Base-by-base conservation (phyloP, 2,888 invertebrate genomes). In the Enchytraeus crypticus region DNA sequence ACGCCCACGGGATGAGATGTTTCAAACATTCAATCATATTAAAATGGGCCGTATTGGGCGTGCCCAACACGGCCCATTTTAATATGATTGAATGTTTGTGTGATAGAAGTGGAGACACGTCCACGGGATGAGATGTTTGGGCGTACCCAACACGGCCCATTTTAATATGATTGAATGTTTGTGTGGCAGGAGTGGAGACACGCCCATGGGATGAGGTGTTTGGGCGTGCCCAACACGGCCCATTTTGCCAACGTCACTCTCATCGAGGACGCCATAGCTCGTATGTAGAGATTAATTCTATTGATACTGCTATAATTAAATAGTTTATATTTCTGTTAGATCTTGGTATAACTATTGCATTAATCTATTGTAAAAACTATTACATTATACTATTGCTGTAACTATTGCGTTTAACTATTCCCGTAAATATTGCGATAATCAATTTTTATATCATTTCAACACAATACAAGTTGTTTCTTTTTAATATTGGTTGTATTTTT, bases 161-260 rank as follows among this genome's bases (percentile, higher is more conserved):
- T 99, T 99, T 82, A n/a, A n/a, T n/a, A n/a, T n/a, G n/a, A n/a
- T n/a, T n/a, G n/a, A n/a, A n/a, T n/a, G n/a, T n/a, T n/a, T n/a
- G n/a, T n/a, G n/a, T n/a, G n/a, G n/a, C 68, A 84, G 82, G 86
- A 86, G 76, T 86, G 86, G 85, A 77, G 86, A 58, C 86, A 86
- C 75, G 85, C 86, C 33, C 84, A 85, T 72, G 97, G 97, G 38
- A 98, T 98, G 97, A 84, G 96, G 27, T 99, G 98, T 77, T 84
- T 99, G 21, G 97, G 97, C 5, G 98, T 99, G 70, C 98, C 98
- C 0, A 99, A 99, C 79, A 99, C 98, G 0, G 97, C 98, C 0
- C 98, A 99, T 82, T 99, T 99, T 82, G 97, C 98, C 0, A 99
- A 98, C 79, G 97, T 99, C 43, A 98, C 97, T 0, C 92, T 93